Conservation (phyloP, 1,140 invertebrate genomes). For the Drosophila tani region DNA sequence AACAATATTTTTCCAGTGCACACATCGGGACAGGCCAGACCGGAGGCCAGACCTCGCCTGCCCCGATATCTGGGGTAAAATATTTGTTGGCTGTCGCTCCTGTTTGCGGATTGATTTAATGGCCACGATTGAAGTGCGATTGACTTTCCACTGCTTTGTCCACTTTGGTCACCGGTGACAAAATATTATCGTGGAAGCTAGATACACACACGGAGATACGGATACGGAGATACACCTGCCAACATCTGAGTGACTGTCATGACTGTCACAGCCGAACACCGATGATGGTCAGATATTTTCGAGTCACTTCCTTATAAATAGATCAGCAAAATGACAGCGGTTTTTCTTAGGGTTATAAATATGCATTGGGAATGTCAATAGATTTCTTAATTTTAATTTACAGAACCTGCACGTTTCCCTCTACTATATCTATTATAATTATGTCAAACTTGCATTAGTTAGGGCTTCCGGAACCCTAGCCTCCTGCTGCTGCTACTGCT, state of each 20-base stretch:
- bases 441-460: slow-evolving; percentile 62
- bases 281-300: slow-evolving; percentile 5
- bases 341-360: slow-evolving; percentile 36
- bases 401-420: slow-evolving; percentile 19
- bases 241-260: slow-evolving; percentile 8
- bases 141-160: slow-evolving; percentile 27
- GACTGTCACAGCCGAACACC: slow-evolving; percentile 8
- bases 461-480: not conserved
- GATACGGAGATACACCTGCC: not conserved
- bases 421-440: slow-evolving; percentile 60
- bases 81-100: slow-evolving; percentile 41
- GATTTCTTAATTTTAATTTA: slow-evolving; percentile 61
- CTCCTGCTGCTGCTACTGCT: slow-evolving; percentile 1
- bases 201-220: slow-evolving; percentile 6
- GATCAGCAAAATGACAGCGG: slow-evolving; percentile 17
- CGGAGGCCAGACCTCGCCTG: not conserved
- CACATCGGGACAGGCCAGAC: slow-evolving; percentile 4
- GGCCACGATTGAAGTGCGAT: slow-evolving; percentile 50
- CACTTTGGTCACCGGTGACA: slow-evolving; percentile 42
- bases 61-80: slow-evolving; percentile 21
- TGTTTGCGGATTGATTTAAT: slow-evolving; percentile 57
- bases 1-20: slow-evolving; percentile 16
- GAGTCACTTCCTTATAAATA: slow-evolving; percentile 35
- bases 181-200: slow-evolving; percentile 54
- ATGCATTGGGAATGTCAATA: slow-evolving; percentile 30